Percentiles rank a stretch among this genome's conserved stretches.
These are phyloP conservation scores for Lepidurus couesii DNA, from an alignment of 1,140 invertebrate species.

Conservation along the genomic window DNA sequence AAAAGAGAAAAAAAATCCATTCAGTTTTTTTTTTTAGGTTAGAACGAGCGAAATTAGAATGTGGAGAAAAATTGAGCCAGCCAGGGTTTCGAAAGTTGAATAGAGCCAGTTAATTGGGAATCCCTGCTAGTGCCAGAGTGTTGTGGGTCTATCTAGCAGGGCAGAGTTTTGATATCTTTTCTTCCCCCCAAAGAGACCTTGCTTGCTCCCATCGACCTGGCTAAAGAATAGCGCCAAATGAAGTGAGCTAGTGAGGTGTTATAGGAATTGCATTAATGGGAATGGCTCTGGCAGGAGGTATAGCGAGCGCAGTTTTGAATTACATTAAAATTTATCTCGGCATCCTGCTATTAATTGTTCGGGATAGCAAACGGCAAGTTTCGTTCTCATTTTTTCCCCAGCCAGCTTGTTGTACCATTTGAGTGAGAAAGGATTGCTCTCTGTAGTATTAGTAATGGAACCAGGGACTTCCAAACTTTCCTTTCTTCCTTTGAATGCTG, in stretches of 20 bases:
- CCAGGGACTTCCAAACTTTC: too few species aligned
- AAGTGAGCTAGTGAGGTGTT: background rate
- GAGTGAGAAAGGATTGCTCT: too few species aligned
- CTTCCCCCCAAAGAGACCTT: background rate
- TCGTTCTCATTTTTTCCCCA: too few species aligned
- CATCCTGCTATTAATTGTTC: too few species aligned
- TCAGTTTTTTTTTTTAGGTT: background rate
- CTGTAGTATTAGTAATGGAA: too few species aligned
- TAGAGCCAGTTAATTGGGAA: slow-evolving; percentile 15
- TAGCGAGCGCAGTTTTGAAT: too few species aligned
- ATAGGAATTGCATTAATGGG: background rate
- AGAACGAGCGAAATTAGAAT: background rate
- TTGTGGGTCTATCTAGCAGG: slow-evolving; percentile 26
- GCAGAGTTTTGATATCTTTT: background rate
- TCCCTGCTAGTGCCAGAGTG: background rate
- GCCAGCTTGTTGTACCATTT: too few species aligned
- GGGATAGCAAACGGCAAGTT: too few species aligned
- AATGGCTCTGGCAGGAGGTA: too few species aligned
- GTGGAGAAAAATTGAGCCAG: background rate
- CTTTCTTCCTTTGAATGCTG: too few species aligned
- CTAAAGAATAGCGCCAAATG: background rate
- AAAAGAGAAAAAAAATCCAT: slow-evolving; percentile 22
- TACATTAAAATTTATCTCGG: too few species aligned
- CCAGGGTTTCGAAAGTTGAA: background rate
- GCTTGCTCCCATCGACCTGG: background rate